Conservation (phyloP, 2,797 vertebrate species). For the Sciaenops ocellatus region DNA sequence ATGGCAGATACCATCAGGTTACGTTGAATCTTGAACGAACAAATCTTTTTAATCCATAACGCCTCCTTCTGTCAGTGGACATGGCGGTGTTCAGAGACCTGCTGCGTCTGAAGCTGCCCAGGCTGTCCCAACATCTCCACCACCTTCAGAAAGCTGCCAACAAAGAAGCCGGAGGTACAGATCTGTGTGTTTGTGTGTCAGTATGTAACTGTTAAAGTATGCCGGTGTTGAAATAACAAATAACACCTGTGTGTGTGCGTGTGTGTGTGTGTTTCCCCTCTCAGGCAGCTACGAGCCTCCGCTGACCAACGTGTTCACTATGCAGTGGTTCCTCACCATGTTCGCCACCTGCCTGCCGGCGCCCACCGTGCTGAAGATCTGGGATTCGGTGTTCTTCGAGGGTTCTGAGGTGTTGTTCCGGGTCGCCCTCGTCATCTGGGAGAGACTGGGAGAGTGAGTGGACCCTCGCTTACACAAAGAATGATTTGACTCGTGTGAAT, state of each 20-base stretch:
- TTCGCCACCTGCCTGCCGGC: conserved; percentile 98
- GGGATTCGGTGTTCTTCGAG: conserved; percentile 99
- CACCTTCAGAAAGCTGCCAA: conserved; percentile 94
- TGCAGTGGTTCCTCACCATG: conserved; percentile 99
- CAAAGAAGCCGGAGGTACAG: conserved; percentile 93
- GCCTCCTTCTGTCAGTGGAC: conserved; percentile 85
- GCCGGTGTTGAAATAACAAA: no score
- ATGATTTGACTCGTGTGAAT: no score
- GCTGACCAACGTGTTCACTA: conserved; percentile 98
- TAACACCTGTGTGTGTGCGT: no score
- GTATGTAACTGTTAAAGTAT: background rate
- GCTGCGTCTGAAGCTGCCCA: conserved; percentile 93
- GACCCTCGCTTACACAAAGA: no score
- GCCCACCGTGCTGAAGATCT: conserved; percentile 96
- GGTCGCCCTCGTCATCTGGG: conserved; percentile 97
- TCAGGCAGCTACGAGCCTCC: conserved; percentile 98
- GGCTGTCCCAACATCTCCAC: conserved; percentile 95
- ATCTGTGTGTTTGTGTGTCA: background rate
- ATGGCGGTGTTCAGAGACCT: conserved; percentile 99
- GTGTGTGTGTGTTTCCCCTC: conserved; percentile 8
- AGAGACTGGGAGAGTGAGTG: conserved; percentile 95
- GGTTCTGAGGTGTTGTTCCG: conserved; percentile 97
- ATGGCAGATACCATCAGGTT: no score
- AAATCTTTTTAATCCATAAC: background rate
- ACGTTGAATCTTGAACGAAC: background rate